Percentiles rank a stretch among this genome's conserved stretches.
phyloP scores from a whole-genome alignment of 1,140 invertebrate genomes.

The Pectinophora gossypiella region DNA sequence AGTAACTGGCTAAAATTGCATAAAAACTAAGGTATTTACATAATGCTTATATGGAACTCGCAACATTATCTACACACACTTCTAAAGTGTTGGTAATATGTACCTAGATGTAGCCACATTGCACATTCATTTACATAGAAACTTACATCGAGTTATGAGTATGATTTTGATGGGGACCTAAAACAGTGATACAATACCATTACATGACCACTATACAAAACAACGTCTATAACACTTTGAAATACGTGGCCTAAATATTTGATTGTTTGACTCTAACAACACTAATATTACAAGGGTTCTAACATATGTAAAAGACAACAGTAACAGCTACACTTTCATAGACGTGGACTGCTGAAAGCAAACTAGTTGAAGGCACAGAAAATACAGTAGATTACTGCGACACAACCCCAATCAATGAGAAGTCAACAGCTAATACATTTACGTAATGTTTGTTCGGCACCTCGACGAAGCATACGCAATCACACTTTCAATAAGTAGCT shows the following conservation, averaged over 20 bases:
- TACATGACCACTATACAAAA: conserved; percentile 2
- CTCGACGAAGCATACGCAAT: conserved; percentile 6
- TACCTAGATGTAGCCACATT: conserved; percentile 42
- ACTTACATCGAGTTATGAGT: conserved; percentile 30
- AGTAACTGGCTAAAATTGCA: conserved; percentile 25
- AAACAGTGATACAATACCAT: conserved; percentile 7
- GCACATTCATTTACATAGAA: conserved; percentile 37
- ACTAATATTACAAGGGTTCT: not conserved
- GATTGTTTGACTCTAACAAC: not conserved
- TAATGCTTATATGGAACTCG: conserved; percentile 24
- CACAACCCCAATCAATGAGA: conserved; percentile 47
- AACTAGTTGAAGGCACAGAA: conserved; percentile 64
- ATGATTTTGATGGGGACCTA: conserved; percentile 21
- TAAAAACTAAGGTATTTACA: conserved; percentile 37
- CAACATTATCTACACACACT: conserved; percentile 53
- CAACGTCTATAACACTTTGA: not conserved
- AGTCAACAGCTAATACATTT: conserved; percentile 4
- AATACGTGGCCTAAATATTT: conserved; percentile 5
- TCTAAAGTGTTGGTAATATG: conserved; percentile 40
- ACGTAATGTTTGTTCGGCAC: conserved; percentile 18
- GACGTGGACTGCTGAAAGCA: conserved; percentile 51
- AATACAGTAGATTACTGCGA: conserved; percentile 41
- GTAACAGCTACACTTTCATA: conserved; percentile 27
- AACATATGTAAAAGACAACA: conserved; percentile 24
- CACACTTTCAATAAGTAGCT: not conserved